These are phyloP conservation scores for Tadarida brasiliensis DNA, from an alignment of 2,797 vertebrate genomes.

Conservation along the genomic window DNA sequence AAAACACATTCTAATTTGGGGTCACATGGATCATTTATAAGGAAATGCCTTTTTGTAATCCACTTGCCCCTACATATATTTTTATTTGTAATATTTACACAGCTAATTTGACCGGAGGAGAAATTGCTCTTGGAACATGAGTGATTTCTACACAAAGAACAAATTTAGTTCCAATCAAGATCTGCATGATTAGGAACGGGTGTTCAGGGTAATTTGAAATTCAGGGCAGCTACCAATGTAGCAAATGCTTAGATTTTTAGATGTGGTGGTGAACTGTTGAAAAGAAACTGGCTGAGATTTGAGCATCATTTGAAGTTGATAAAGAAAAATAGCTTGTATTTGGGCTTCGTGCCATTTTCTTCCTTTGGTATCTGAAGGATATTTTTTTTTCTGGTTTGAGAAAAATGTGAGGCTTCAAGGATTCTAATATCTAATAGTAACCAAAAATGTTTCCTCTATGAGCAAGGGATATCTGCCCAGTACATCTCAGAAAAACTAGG, in stretches of 20 bases:
- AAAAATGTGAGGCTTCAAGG: neutral
- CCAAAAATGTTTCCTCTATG: neutral
- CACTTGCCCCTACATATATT: conserved; percentile 77
- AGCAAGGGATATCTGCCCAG: neutral
- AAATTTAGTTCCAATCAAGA: conserved; percentile 84
- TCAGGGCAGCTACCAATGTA: conserved; percentile 72
- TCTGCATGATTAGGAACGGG: conserved; percentile 84
- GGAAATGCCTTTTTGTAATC: conserved; percentile 80
- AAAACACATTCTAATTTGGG: conserved; percentile 75
- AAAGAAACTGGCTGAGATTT: conserved; percentile 79
- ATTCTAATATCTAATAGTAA: neutral
- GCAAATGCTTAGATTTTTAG: conserved; percentile 68
- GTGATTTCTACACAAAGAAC: conserved; percentile 79
- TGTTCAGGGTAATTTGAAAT: conserved; percentile 83
- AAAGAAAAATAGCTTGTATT: conserved; percentile 76
- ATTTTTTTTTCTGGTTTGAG: conserved; percentile 9
- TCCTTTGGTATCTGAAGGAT: conserved; percentile 54
- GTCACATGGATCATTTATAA: conserved; percentile 81
- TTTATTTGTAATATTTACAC: conserved; percentile 83
- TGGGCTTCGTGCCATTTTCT: conserved; percentile 59
- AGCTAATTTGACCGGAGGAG: conserved; percentile 81
- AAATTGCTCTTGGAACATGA: conserved; percentile 81
- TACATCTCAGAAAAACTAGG: neutral
- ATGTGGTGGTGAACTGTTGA: conserved; percentile 78
- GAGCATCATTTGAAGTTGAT: conserved; percentile 76